Evolutionary conservation across 2,113 vertebrate genomes (phyloP).

Genomic region (Hystrix cristata): DNA sequence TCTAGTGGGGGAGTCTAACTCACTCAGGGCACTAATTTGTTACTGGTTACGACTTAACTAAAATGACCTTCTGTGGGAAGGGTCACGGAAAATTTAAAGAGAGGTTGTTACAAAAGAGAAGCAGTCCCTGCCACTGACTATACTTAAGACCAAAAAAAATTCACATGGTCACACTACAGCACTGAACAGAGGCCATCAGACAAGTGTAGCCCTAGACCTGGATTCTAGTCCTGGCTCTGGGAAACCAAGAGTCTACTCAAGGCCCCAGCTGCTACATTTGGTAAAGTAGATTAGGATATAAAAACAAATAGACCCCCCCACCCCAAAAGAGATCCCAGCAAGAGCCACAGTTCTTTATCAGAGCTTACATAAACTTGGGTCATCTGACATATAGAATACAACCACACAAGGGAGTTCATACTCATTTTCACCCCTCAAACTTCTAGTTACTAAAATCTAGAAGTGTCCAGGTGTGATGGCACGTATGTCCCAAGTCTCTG

Average conservation of each 20-base stretch:
- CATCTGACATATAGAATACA: neutral
- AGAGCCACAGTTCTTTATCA: neutral
- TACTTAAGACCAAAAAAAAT: neutral
- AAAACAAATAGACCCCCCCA: neutral
- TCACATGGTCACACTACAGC: neutral
- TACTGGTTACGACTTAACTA: conserved; percentile 27
- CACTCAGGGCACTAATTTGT: neutral
- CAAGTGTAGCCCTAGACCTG: neutral
- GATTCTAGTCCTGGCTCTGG: neutral
- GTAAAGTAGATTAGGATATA: conserved; percentile 42
- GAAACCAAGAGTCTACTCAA: neutral
- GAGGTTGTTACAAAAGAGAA: neutral
- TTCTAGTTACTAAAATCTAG: neutral
- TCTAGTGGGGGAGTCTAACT: neutral
- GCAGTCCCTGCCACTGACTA: neutral
- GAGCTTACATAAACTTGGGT: neutral
- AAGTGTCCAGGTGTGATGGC: neutral
- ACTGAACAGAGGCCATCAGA: neutral
- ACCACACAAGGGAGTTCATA: conserved; percentile 26
- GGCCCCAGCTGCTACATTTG: neutral
- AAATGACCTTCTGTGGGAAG: neutral
- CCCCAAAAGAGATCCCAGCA: neutral
- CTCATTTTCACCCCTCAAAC: conserved; percentile 12
- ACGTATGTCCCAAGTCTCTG: neutral
- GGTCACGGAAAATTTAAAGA: neutral